Evolutionary conservation across 2,888 invertebrate species (phyloP).

Genomic region (Apodemia zela): DNA sequence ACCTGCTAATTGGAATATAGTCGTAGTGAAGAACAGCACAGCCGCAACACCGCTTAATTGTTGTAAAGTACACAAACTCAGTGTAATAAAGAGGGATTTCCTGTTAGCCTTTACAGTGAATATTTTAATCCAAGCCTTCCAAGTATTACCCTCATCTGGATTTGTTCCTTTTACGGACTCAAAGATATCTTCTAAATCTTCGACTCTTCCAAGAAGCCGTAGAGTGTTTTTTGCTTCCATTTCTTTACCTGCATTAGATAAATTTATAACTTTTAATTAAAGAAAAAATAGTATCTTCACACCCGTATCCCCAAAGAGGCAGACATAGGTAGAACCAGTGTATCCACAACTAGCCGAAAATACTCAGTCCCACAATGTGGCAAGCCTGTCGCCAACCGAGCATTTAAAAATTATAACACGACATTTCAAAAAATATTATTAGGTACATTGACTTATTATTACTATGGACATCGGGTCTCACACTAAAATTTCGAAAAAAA

Average conservation of each 20-base stretch:
- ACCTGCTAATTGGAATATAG: slow-evolving; percentile 44
- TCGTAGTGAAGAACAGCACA: slow-evolving; percentile 45
- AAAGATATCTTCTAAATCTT: slow-evolving; percentile 43
- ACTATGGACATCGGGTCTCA: no score
- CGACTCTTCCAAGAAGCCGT: slow-evolving; percentile 39
- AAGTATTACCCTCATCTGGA: slow-evolving; percentile 37
- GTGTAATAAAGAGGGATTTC: slow-evolving; percentile 42
- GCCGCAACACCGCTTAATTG: slow-evolving; percentile 44
- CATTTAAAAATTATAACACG: no score
- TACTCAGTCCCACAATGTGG: no score
- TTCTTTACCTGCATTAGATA: slow-evolving; percentile 37
- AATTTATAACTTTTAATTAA: no score
- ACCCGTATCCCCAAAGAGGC: no score
- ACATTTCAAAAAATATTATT: no score
- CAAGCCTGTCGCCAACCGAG: no score
- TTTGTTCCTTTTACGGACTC: slow-evolving; percentile 41
- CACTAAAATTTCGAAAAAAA: no score
- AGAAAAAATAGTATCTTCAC: no score
- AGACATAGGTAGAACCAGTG: no score
- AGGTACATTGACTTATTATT: no score
- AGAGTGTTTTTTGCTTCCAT: slow-evolving; percentile 42
- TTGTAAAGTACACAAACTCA: slow-evolving; percentile 40
- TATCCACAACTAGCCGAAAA: no score
- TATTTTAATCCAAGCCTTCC: slow-evolving; percentile 47
- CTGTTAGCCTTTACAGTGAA: slow-evolving; percentile 47